Evolutionary conservation across 1,140 invertebrate genomes (phyloP).

Genomic region (Drosophila repletoides): DNA sequence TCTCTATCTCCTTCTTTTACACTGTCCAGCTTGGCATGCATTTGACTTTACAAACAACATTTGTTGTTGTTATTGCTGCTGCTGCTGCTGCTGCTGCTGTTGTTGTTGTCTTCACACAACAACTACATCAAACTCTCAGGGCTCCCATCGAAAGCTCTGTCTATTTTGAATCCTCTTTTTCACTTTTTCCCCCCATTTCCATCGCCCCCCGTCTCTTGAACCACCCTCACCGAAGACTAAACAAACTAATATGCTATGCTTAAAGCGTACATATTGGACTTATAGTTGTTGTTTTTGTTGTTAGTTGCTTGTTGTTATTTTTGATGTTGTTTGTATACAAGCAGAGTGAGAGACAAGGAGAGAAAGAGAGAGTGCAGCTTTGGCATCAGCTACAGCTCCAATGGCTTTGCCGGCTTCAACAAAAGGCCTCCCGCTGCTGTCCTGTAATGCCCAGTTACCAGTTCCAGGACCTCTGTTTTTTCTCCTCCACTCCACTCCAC

Average conservation of each 20-base stretch:
- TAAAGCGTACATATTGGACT: conserved; percentile 81
- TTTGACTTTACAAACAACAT: conserved; percentile 78
- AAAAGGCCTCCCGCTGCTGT: conserved; percentile 68
- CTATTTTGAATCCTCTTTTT: conserved; percentile 74
- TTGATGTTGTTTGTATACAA: conserved; percentile 74
- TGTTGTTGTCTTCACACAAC: conserved; percentile 70
- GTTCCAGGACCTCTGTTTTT: not conserved
- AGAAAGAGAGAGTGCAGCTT: not conserved
- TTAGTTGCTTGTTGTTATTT: conserved; percentile 73
- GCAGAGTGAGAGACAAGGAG: not conserved
- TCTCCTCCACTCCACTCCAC: not conserved
- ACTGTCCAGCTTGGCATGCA: conserved; percentile 69
- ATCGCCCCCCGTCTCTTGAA: not conserved
- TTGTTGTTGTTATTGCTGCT: conserved; percentile 41
- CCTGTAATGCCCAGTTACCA: not conserved
- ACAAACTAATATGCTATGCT: conserved; percentile 81
- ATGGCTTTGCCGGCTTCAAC: conserved; percentile 32
- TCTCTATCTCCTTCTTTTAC: not conserved
- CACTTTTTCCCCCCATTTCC: conserved; percentile 44
- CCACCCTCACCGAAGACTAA: conserved; percentile 42
- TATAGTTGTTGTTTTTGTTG: conserved; percentile 55
- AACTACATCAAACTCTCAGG: conserved; percentile 71
- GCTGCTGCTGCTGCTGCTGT: conserved; percentile 7
- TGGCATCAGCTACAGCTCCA: not conserved
- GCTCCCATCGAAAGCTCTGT: conserved; percentile 44